Evolutionary conservation across 2,888 invertebrate genomes (phyloP).

Genomic region (Operophtera brumata): DNA sequence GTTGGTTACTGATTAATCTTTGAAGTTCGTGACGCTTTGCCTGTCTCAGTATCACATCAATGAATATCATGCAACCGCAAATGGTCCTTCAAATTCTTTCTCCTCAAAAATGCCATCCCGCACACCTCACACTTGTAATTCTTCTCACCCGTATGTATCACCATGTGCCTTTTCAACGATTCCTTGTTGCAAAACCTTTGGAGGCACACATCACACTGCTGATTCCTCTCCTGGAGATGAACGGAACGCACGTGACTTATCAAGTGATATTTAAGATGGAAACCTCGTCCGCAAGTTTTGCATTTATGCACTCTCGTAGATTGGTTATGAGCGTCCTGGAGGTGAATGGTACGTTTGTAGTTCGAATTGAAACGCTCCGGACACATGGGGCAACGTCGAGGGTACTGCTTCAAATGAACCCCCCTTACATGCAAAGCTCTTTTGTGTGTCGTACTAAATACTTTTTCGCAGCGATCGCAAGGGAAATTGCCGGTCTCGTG

Average conservation of each 20-base stretch:
- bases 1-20: no score
- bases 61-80: conserved; percentile 64
- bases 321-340: conserved; percentile 73
- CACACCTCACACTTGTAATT: conserved; percentile 79
- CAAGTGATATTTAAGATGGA: conserved; percentile 69
- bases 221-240: conserved; percentile 73
- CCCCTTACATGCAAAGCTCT: conserved; percentile 65
- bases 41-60: background rate
- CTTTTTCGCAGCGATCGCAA: conserved; percentile 67
- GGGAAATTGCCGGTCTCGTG: conserved; percentile 71
- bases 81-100: conserved; percentile 73
- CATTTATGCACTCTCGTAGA: conserved; percentile 72
- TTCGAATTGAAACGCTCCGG: conserved; percentile 74
- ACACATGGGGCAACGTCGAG: conserved; percentile 68
- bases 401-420: conserved; percentile 68
- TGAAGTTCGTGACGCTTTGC: no score
- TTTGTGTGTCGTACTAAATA: conserved; percentile 68
- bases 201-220: conserved; percentile 76
- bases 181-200: conserved; percentile 79
- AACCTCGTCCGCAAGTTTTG: conserved; percentile 67
- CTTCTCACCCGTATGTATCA: conserved; percentile 79
- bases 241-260: conserved; percentile 71
- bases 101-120: conserved; percentile 70
- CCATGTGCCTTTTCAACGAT: conserved; percentile 78
- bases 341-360: conserved; percentile 70